Base-by-base conservation (phyloP, 2,888 invertebrate genomes). In the Noctua pronuba region DNA sequence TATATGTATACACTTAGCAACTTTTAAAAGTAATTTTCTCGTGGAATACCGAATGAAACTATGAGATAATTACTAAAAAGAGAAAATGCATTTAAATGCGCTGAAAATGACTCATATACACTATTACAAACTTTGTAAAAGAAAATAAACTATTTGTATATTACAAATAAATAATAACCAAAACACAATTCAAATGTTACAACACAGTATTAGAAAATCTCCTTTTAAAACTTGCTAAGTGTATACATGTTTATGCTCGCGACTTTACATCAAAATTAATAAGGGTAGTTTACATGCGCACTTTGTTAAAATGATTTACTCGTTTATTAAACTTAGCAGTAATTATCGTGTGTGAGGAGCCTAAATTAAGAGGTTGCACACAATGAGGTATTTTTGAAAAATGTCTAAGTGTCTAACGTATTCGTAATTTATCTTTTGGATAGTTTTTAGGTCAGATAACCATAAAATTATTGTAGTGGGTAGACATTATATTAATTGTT, bases 191-290 rank as follows among this genome's bases (percentile, higher is more conserved):
- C 3, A 21, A 60, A 21, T 31, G 31, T 31, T 18, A 18, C 18
- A 31, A 35, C 6, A 28, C 55, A 31, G 2, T 2, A 28, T 28
- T 0, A 52, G 11, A 24, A 24, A 64, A 64, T 24, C 24, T 1
- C 24, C 6, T 41, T 41, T 38, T n/a, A n/a, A n/a, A n/a, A n/a
- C n/a, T 65, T n/a, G 16, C 8, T 35, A 38, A 16, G 3, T n/a
- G 41, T 64, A 35, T 1, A 24, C n/a, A 16, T 24, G 38, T n/a
- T 65, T 65, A n/a, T 41, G n/a, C 16, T 16, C n/a, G 1, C 18
- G n/a, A 65, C 41, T 65, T 41, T 41, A 41, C 79, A 84, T 84
- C 80, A 44, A 79, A 83, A 88, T 79, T 89, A 87, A 90, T 90
- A 83, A 85, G 80, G 79, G 78, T 85, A 74, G 75, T 84, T 88